Evolutionary conservation across 2,113 vertebrate genomes (phyloP).

Genomic region (Nothobranchius furzeri): DNA sequence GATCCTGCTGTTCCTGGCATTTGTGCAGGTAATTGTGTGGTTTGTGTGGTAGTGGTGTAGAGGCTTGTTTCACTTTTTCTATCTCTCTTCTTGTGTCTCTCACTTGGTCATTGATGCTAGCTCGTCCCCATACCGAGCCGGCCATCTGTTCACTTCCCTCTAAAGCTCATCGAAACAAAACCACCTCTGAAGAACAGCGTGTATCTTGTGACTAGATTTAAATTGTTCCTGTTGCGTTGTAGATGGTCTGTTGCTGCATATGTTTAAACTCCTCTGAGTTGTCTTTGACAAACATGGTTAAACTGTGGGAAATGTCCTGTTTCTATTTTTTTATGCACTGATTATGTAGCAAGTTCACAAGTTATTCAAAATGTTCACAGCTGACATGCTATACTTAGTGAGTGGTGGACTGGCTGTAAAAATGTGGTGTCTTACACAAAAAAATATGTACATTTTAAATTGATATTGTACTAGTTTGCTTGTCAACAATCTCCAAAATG

Average conservation of each 20-base stretch:
- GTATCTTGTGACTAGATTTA: slow-evolving; percentile 28
- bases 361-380: slow-evolving; percentile 18
- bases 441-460: slow-evolving; percentile 1
- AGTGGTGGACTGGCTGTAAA: background rate
- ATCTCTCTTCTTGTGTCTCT: slow-evolving; percentile 50
- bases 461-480: background rate
- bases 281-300: slow-evolving; percentile 2
- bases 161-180: slow-evolving; percentile 60
- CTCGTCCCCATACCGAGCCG: slow-evolving; percentile 68
- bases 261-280: no score
- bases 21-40: slow-evolving; percentile 40
- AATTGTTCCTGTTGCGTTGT: slow-evolving; percentile 10
- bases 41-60: slow-evolving; percentile 32
- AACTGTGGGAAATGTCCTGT: slow-evolving; percentile 22
- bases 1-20: slow-evolving; percentile 46
- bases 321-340: slow-evolving; percentile 18
- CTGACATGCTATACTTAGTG: background rate
- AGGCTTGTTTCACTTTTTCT: slow-evolving; percentile 51
- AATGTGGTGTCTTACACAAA: background rate
- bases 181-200: slow-evolving; percentile 53
- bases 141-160: slow-evolving; percentile 74
- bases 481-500: slow-evolving; percentile 3
- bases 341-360: slow-evolving; percentile 15
- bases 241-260: background rate
- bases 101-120: slow-evolving; percentile 58